Evolutionary conservation across 2,113 vertebrate genomes (phyloP).

Genomic region (Alligator sinensis): DNA sequence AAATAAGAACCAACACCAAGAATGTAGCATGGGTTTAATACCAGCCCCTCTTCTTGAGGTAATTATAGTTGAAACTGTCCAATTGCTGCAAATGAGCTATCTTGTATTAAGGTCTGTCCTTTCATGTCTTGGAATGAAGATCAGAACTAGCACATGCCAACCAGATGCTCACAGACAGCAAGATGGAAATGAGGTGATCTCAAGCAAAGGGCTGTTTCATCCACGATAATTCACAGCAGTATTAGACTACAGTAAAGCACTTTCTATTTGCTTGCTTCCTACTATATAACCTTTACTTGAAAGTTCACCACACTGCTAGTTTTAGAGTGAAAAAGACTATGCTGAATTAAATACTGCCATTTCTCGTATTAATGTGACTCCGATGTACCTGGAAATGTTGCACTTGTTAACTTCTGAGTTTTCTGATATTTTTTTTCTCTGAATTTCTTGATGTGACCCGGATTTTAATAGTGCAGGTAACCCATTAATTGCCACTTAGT

Average conservation of each 20-base stretch:
- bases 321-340: slow-evolving; percentile 36
- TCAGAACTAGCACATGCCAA: background rate
- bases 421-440: slow-evolving; percentile 27
- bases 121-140: slow-evolving; percentile 45
- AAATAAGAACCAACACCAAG: slow-evolving; percentile 73
- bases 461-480: slow-evolving; percentile 23
- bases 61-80: slow-evolving; percentile 68
- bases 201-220: background rate
- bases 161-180: background rate
- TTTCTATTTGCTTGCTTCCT: background rate
- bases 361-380: slow-evolving; percentile 23
- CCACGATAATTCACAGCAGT: background rate
- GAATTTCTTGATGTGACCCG: slow-evolving; percentile 48
- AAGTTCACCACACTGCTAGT: background rate
- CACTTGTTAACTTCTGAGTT: slow-evolving; percentile 24
- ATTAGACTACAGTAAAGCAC: slow-evolving; percentile 30
- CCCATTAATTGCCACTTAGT: background rate
- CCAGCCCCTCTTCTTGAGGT: slow-evolving; percentile 60
- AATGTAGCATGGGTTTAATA: slow-evolving; percentile 76
- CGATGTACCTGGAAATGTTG: background rate
- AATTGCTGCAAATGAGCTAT: slow-evolving; percentile 43
- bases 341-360: background rate
- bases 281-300: slow-evolving; percentile 37
- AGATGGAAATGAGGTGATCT: slow-evolving; percentile 39
- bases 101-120: slow-evolving; percentile 48